Evolutionary conservation across 1,140 invertebrate species (phyloP).

Genomic region (Adoxophyes honmai): DNA sequence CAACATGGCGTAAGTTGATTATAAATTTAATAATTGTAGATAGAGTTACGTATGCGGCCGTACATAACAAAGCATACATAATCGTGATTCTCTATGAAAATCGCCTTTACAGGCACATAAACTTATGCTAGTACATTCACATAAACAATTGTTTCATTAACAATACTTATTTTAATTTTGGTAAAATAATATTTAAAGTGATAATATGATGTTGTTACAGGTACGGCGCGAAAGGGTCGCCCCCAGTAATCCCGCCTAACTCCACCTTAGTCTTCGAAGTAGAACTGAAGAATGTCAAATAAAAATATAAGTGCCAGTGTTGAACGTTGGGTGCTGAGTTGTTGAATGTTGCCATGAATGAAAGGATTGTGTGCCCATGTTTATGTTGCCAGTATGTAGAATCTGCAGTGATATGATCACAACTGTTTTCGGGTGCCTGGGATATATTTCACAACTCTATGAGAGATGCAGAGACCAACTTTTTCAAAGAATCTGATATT

Average conservation of each 20-base stretch:
- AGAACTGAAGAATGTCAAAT: slow-evolving; percentile 89
- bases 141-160: too few species aligned
- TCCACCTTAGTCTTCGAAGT: slow-evolving; percentile 91
- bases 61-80: too few species aligned
- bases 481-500: too few species aligned
- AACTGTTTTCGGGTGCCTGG: too few species aligned
- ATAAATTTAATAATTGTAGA: too few species aligned
- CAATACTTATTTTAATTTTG: too few species aligned
- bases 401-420: slow-evolving; percentile 26
- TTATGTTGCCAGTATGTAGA: slow-evolving; percentile 25
- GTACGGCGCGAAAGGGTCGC: slow-evolving; percentile 88
- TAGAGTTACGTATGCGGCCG: too few species aligned
- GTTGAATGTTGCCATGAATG: slow-evolving; percentile 23
- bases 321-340: slow-evolving; percentile 29
- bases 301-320: slow-evolving; percentile 42
- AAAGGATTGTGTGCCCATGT: slow-evolving; percentile 17
- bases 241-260: slow-evolving; percentile 90
- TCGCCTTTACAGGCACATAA: too few species aligned
- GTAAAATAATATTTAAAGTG: too few species aligned
- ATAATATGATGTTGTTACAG: slow-evolving; percentile 70
- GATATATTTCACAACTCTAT: background rate
- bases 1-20: slow-evolving; percentile 88
- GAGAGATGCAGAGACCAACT: too few species aligned
- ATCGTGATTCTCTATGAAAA: too few species aligned
- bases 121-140: too few species aligned